Conservation (phyloP, 2,797 vertebrate genomes). For the Sparus aurata region DNA sequence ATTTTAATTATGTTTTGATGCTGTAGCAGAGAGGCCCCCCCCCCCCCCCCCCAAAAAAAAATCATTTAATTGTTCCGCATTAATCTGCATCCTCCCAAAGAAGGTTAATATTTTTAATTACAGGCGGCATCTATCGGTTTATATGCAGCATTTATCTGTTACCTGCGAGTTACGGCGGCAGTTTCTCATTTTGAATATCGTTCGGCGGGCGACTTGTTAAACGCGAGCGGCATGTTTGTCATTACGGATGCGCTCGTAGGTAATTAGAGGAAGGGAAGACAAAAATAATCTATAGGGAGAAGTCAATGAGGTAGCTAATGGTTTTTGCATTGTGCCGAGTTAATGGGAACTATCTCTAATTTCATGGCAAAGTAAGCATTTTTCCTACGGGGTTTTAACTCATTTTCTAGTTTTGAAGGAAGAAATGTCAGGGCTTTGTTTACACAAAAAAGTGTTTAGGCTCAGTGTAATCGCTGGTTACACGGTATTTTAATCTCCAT, state of each 20-base stretch:
- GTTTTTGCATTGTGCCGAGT: conserved; percentile 67
- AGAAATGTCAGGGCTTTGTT: conserved; percentile 14
- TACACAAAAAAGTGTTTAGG: neutral
- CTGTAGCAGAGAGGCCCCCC: neutral
- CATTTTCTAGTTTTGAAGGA: conserved; percentile 19
- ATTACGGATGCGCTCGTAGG: conserved; percentile 60
- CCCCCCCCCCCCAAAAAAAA: conserved; percentile 10
- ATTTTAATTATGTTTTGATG: conserved; percentile 1
- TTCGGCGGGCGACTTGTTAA: conserved; percentile 42
- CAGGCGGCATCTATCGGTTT: neutral
- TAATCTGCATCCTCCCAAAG: conserved; percentile 1
- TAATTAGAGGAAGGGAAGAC: conserved; percentile 57
- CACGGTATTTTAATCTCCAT: neutral
- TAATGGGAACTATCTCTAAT: conserved; percentile 78
- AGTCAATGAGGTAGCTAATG: conserved; percentile 79
- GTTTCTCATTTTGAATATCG: conserved; percentile 55
- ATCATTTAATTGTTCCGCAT: conserved; percentile 2
- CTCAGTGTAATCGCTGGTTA: neutral
- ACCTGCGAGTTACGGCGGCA: conserved; percentile 1
- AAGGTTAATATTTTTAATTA: conserved; percentile 16
- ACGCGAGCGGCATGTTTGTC: conserved; percentile 57
- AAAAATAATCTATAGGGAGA: conserved; percentile 68
- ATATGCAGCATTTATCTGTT: conserved; percentile 1
- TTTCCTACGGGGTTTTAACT: conserved; percentile 51
- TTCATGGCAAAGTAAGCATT: conserved; percentile 77